These are phyloP conservation scores for Elgaria multicarinata DNA, from an alignment of 2,113 vertebrate genomes.

Conservation along the genomic window DNA sequence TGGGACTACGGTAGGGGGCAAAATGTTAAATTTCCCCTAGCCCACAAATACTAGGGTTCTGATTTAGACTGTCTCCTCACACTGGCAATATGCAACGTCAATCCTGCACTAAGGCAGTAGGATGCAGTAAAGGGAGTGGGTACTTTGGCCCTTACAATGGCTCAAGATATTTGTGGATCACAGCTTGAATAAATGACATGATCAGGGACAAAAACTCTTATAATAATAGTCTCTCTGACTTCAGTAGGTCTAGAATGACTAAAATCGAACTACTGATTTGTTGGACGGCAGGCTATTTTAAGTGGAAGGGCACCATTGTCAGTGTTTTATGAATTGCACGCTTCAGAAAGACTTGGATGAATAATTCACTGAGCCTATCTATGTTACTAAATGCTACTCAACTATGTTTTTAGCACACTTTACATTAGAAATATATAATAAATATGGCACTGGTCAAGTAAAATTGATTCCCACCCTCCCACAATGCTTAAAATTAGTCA, in stretches of 20 bases:
- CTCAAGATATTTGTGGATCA: not conserved
- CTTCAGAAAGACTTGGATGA: slow-evolving; percentile 2
- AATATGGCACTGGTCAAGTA: not conserved
- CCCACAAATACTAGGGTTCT: not conserved
- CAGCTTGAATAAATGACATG: not conserved
- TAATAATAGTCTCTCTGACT: not conserved
- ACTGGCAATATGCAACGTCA: too few relatives aligned
- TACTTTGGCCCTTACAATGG: not conserved
- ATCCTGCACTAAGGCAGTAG: too few relatives aligned
- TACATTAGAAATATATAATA: not conserved
- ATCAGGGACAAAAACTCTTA: not conserved
- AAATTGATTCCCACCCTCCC: not conserved
- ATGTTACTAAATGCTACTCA: not conserved
- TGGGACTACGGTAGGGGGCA: not conserved
- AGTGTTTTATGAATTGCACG: slow-evolving; percentile 12
- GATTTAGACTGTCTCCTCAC: not conserved
- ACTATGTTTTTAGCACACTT: slow-evolving; percentile 3
- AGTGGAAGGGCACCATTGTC: not conserved
- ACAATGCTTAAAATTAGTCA: not conserved
- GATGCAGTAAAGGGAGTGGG: too few relatives aligned
- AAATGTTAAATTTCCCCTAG: not conserved
- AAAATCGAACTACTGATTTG: not conserved
- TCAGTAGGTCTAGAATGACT: not conserved
- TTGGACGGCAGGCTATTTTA: not conserved
- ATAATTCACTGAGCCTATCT: not conserved